Conservation (phyloP, 2,888 invertebrate genomes). For the Hecatera dysodea region DNA sequence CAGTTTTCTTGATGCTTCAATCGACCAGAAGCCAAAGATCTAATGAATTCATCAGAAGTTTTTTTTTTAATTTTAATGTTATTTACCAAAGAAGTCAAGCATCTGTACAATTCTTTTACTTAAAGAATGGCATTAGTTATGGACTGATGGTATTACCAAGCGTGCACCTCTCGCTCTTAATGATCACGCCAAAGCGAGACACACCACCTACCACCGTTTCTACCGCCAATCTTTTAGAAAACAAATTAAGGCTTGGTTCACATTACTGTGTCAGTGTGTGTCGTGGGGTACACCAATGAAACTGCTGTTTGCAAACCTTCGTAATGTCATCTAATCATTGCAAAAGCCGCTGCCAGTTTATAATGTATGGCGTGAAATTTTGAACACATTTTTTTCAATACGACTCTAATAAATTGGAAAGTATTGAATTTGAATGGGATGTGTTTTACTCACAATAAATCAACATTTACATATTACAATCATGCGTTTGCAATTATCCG, state of each 20-base stretch:
- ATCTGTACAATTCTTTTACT: conserved; percentile 12
- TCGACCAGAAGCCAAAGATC: neutral
- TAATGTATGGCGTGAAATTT: no score
- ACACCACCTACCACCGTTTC: neutral
- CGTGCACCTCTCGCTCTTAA: neutral
- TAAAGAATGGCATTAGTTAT: conserved; percentile 14
- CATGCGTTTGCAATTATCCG: no score
- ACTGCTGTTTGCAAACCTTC: neutral
- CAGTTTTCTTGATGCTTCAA: neutral
- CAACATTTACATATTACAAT: no score
- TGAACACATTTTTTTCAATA: no score
- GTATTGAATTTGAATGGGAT: no score
- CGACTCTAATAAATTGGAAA: no score
- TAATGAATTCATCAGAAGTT: neutral
- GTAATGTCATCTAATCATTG: no score
- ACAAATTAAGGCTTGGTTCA: neutral
- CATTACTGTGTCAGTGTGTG: neutral
- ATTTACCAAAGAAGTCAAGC: conserved; percentile 13
- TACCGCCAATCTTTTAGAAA: conserved; percentile 18
- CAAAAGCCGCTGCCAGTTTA: no score
- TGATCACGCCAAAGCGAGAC: neutral
- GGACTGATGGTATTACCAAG: conserved; percentile 1
- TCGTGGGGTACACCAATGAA: neutral
- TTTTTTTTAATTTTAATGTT: neutral
- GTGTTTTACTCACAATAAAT: no score